A percentile compares a stretch with the other conserved stretches of the same genome.
These are phyloP conservation scores for Watsonalla binaria DNA, from an alignment of 2,888 invertebrate genomes.

Conservation along the genomic window DNA sequence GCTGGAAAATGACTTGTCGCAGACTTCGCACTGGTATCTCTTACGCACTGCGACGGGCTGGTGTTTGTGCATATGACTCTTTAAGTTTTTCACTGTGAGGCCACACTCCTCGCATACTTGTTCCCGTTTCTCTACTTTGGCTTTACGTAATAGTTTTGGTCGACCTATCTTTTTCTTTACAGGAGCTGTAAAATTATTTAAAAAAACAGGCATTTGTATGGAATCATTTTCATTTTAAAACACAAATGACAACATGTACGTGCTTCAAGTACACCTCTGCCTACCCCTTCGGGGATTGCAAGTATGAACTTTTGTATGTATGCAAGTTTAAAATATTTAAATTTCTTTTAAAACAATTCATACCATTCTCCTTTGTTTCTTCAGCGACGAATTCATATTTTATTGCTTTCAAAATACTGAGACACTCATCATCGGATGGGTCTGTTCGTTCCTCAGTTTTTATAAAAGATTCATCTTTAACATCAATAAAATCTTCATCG, in stretches of 20 bases:
- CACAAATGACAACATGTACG: too few relatives aligned
- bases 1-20: constrained; percentile 47
- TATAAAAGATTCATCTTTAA: constrained; percentile 6
- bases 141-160: constrained; percentile 15
- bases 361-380: constrained; percentile 43
- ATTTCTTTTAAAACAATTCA: constrained; percentile 5
- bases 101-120: constrained; percentile 63
- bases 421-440: constrained; percentile 53
- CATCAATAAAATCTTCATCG: constrained; percentile 9
- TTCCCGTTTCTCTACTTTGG: constrained; percentile 10
- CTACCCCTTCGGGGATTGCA: background rate
- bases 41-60: constrained; percentile 28
- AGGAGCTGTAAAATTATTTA: constrained; percentile 28
- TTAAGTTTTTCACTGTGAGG: constrained; percentile 46
- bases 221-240: too few relatives aligned
- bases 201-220: too few relatives aligned
- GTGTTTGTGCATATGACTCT: constrained; percentile 41
- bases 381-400: constrained; percentile 40
- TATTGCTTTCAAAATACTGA: constrained; percentile 46
- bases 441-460: constrained; percentile 8
- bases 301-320: too few relatives aligned
- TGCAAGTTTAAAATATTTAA: too few relatives aligned
- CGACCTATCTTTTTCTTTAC: constrained; percentile 21
- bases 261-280: background rate
- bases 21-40: constrained; percentile 41